phyloP scores from a whole-genome alignment of 2,113 vertebrate species.

The Labeo rohita region DNA sequence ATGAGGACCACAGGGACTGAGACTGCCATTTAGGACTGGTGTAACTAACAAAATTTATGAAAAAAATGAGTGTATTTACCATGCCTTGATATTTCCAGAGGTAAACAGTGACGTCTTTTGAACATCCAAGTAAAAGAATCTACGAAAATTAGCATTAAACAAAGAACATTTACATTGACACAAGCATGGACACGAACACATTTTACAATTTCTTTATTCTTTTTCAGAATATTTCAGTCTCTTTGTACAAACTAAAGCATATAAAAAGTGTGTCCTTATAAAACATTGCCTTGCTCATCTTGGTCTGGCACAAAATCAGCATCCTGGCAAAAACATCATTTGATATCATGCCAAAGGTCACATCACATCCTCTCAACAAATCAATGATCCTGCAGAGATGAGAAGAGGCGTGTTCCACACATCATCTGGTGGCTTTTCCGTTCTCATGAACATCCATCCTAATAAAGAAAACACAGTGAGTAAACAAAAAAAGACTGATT shows the following conservation, averaged over 20 bases:
- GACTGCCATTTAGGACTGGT: background rate
- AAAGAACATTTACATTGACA: background rate
- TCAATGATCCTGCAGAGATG: conserved; percentile 9
- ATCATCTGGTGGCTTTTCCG: conserved; percentile 92
- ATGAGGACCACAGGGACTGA: background rate
- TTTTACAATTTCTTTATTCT: conserved; percentile 62
- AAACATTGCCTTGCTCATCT: background rate
- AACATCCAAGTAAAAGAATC: no score
- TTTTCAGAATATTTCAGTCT: conserved; percentile 66
- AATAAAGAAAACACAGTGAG: conserved; percentile 34
- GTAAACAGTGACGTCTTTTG: background rate
- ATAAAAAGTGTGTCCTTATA: conserved; percentile 56
- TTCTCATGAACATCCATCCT: conserved; percentile 94
- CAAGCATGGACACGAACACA: background rate
- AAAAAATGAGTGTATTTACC: background rate
- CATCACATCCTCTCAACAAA: conserved; percentile 21
- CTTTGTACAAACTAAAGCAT: conserved; percentile 70
- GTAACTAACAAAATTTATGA: background rate
- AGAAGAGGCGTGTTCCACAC: conserved; percentile 24
- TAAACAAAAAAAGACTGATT: background rate
- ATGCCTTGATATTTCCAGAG: background rate
- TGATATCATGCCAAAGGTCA: conserved; percentile 37
- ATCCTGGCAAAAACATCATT: conserved; percentile 1
- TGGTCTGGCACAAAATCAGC: conserved; percentile 19
- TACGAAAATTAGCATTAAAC: background rate